Percentiles rank a stretch among this genome's conserved stretches.
Conservation (phyloP, 2,113 vertebrate species). For the Poecilia latipinna region DNA sequence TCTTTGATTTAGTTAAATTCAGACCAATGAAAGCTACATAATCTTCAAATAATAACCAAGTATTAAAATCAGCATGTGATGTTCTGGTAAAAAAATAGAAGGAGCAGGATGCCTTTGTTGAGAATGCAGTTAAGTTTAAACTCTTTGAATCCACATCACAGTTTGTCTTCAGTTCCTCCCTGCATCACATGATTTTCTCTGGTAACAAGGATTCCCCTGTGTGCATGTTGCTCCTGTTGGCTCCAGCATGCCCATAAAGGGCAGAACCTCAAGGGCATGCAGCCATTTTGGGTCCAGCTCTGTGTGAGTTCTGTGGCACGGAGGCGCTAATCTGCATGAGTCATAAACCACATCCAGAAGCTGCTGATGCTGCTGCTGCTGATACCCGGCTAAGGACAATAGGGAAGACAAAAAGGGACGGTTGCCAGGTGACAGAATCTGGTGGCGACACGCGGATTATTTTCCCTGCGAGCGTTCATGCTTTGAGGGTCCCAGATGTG, state of each 20-base stretch:
- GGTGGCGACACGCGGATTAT: conserved; percentile 21
- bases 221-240: background rate
- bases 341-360: conserved; percentile 32
- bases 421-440: conserved; percentile 56
- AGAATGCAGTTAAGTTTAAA: background rate
- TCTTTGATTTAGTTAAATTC: background rate
- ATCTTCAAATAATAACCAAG: background rate
- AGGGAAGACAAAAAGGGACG: conserved; percentile 8
- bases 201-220: conserved; percentile 2
- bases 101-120: background rate
- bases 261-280: conserved; percentile 56
- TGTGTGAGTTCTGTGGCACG: background rate
- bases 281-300: conserved; percentile 52
- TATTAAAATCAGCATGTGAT: background rate
- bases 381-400: conserved; percentile 30
- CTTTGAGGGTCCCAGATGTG: conserved; percentile 34
- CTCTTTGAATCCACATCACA: conserved; percentile 1
- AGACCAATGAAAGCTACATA: background rate
- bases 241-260: conserved; percentile 20
- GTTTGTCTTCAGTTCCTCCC: background rate
- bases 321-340: conserved; percentile 38
- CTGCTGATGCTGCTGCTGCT: conserved; percentile 26
- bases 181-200: background rate
- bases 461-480: conserved; percentile 10
- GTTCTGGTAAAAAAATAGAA: background rate